Evolutionary conservation across 2,888 invertebrate genomes (phyloP).

Genomic region (Melangyna quadrimaculata): DNA sequence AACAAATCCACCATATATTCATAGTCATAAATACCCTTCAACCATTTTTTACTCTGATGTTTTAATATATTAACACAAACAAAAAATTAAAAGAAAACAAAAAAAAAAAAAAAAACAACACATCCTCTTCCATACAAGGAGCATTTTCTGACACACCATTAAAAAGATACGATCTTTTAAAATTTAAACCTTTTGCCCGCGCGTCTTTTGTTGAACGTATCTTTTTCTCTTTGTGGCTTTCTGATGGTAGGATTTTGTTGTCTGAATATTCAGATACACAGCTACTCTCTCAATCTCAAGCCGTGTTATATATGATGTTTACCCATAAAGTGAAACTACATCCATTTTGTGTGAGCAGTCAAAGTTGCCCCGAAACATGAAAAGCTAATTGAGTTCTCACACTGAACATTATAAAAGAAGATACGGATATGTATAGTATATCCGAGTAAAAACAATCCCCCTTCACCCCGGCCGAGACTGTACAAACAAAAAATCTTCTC

Average conservation of each 20-base stretch:
- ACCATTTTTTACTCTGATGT: neutral
- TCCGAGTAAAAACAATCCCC: neutral
- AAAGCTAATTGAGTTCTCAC: slow-evolving; percentile 71
- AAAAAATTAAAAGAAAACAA: neutral
- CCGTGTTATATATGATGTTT: neutral
- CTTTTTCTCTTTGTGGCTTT: slow-evolving; percentile 25
- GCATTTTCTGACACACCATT: slow-evolving; percentile 16
- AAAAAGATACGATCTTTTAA: slow-evolving; percentile 25
- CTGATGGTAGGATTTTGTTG: neutral
- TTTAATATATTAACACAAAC: slow-evolving; percentile 4
- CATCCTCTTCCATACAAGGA: neutral
- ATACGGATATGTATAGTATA: neutral
- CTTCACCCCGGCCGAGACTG: neutral
- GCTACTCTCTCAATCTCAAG: neutral
- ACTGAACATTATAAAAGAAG: slow-evolving; percentile 17
- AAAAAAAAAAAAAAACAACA: neutral
- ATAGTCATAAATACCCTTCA: neutral
- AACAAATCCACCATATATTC: neutral
- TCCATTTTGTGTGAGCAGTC: slow-evolving; percentile 47
- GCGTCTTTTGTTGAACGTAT: slow-evolving; percentile 16
- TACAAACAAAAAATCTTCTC: slow-evolving; percentile 9
- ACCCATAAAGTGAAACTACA: slow-evolving; percentile 30
- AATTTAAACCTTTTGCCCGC: slow-evolving; percentile 26
- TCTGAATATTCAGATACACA: neutral
- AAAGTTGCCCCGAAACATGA: slow-evolving; percentile 64